A percentile compares a stretch with the other conserved stretches of the same genome.
phyloP scores from a whole-genome alignment of 2,888 invertebrate genomes.

The Emmelina monodactyla region DNA sequence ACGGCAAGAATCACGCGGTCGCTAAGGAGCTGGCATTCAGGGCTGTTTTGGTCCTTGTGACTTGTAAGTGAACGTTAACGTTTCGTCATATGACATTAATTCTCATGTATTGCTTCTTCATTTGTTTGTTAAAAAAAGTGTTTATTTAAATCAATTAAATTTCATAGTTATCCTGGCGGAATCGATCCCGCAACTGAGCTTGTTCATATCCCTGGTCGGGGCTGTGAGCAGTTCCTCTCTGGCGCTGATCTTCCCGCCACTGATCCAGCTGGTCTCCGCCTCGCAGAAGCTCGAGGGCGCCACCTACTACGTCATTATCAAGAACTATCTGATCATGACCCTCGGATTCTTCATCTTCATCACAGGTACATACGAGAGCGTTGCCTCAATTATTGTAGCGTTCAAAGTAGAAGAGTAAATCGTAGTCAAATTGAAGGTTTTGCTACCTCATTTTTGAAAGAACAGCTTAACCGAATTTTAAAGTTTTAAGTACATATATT shows the following conservation, averaged over 20 bases:
- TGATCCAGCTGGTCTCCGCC: slow-evolving; percentile 79
- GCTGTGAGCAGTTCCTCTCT: slow-evolving; percentile 88
- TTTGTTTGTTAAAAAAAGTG: too few species aligned
- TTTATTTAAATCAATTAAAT: slow-evolving; percentile 4
- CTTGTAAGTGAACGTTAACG: slow-evolving; percentile 83
- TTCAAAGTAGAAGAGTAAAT: too few species aligned
- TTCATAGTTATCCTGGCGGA: slow-evolving; percentile 83
- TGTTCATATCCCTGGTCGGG: slow-evolving; percentile 92
- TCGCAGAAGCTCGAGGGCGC: slow-evolving; percentile 67
- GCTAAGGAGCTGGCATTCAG: slow-evolving; percentile 76
- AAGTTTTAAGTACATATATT: too few species aligned
- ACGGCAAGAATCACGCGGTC: slow-evolving; percentile 64
- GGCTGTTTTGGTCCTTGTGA: slow-evolving; percentile 75
- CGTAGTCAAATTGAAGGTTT: too few species aligned
- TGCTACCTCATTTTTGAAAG: too few species aligned
- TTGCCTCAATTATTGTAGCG: slow-evolving; percentile 66
- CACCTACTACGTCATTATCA: slow-evolving; percentile 46
- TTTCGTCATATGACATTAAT: too few species aligned
- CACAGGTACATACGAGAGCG: slow-evolving; percentile 79
- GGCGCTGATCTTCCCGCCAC: slow-evolving; percentile 87
- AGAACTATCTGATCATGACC: slow-evolving; percentile 71
- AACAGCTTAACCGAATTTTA: too few species aligned
- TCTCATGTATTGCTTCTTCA: too few species aligned
- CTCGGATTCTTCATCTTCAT: slow-evolving; percentile 75
- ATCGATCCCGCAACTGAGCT: slow-evolving; percentile 82